phyloP scores from a whole-genome alignment of 2,888 invertebrate species.

The Pilophorus perplexus region DNA sequence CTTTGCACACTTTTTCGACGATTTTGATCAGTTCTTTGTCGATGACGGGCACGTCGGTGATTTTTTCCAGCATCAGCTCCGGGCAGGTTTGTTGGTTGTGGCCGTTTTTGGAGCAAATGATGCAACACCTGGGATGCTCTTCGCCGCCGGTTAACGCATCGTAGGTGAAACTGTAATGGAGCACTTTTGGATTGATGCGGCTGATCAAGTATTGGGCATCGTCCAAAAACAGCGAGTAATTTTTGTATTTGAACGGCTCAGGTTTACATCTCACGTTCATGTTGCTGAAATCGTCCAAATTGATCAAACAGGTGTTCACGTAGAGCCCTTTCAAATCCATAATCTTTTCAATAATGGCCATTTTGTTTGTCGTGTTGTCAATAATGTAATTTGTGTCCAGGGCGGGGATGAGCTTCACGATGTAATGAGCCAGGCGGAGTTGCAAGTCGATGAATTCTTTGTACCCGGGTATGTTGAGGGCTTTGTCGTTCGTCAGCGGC shows the following conservation, averaged over 20 bases:
- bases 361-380: slow-evolving; percentile 10
- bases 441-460: slow-evolving; percentile 33
- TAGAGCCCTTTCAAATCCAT: slow-evolving; percentile 5
- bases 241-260: slow-evolving; percentile 1
- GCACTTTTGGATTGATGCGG: background rate
- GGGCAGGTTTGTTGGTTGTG: slow-evolving; percentile 56
- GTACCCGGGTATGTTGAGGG: slow-evolving; percentile 24
- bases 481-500: slow-evolving; percentile 1
- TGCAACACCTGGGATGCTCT: slow-evolving; percentile 53
- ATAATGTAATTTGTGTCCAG: slow-evolving; percentile 33
- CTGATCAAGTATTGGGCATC: slow-evolving; percentile 27
- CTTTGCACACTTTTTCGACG: slow-evolving; percentile 43
- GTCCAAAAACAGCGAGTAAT: background rate
- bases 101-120: slow-evolving; percentile 55
- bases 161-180: slow-evolving; percentile 5
- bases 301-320: slow-evolving; percentile 26
- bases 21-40: slow-evolving; percentile 25
- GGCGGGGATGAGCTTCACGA: slow-evolving; percentile 36
- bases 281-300: slow-evolving; percentile 12
- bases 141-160: slow-evolving; percentile 37
- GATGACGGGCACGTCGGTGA: slow-evolving; percentile 4
- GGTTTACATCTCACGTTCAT: background rate
- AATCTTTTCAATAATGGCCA: slow-evolving; percentile 15
- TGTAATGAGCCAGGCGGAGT: slow-evolving; percentile 24
- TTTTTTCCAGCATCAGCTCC: slow-evolving; percentile 54